Evolutionary conservation across 2,113 vertebrate species (phyloP).

Genomic region (Aspiorhynchus laticeps): DNA sequence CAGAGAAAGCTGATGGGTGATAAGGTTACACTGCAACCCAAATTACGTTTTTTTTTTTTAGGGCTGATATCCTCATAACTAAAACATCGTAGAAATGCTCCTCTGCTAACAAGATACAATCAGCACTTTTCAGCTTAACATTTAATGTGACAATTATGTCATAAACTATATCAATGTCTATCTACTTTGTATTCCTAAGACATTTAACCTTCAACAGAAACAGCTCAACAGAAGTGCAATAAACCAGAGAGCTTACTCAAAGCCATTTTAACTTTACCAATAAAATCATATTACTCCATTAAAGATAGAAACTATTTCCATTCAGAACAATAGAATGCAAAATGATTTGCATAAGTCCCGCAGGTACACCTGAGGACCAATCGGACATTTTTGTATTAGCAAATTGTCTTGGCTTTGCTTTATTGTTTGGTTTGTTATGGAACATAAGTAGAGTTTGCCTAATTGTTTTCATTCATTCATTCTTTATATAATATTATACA

Average conservation of each 20-base stretch:
- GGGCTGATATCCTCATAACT: not conserved
- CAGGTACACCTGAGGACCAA: not conserved
- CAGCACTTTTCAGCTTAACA: not conserved
- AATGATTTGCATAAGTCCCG: slow-evolving; percentile 26
- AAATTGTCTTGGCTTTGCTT: not conserved
- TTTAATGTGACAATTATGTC: no score
- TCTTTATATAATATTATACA: not conserved
- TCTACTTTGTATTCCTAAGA: not conserved
- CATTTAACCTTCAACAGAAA: not conserved
- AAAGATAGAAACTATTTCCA: not conserved
- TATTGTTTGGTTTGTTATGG: not conserved
- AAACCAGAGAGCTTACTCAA: not conserved
- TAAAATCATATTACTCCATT: not conserved
- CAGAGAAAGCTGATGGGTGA: slow-evolving; percentile 18
- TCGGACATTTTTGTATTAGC: not conserved
- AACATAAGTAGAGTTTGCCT: not conserved
- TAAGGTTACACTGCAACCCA: slow-evolving; percentile 52
- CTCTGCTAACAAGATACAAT: not conserved
- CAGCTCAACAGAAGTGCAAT: not conserved
- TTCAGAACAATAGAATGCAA: not conserved
- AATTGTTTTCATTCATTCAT: not conserved
- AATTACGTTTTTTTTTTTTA: slow-evolving; percentile 52
- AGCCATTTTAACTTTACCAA: not conserved
- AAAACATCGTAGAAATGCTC: not conserved
- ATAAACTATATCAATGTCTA: not conserved